Evolutionary conservation across 2,113 vertebrate genomes (phyloP).

Genomic region (Actenoides hombroni): DNA sequence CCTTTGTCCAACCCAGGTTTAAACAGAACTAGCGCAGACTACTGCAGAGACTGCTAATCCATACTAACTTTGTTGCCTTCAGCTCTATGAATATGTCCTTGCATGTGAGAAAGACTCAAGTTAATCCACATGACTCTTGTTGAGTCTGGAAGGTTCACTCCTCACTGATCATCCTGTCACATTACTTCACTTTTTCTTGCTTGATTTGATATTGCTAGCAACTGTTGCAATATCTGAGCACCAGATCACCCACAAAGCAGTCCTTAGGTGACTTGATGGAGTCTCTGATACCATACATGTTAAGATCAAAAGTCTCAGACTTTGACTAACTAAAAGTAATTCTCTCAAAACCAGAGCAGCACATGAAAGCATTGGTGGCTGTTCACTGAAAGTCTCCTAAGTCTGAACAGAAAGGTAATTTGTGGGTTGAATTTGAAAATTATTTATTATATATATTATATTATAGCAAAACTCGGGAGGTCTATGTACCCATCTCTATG

Average conservation of each 20-base stretch:
- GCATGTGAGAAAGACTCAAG: not conserved
- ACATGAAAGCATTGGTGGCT: not conserved
- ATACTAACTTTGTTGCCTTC: not conserved
- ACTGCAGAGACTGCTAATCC: not conserved
- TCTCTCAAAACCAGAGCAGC: not conserved
- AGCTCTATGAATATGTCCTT: not conserved
- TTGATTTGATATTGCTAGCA: not conserved
- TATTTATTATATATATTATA: not conserved
- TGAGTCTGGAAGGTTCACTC: not conserved
- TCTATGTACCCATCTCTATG: not conserved
- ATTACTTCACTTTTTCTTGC: not conserved
- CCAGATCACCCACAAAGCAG: not conserved
- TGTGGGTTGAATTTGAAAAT: not conserved
- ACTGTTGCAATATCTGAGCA: not conserved
- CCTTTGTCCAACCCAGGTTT: not conserved
- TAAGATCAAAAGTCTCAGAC: not conserved
- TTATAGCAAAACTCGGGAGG: not conserved
- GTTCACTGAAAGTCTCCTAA: not conserved
- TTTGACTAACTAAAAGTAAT: not conserved
- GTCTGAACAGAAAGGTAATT: not conserved
- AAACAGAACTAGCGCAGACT: not conserved
- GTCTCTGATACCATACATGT: not conserved
- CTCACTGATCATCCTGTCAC: not conserved
- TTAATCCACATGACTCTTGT: not conserved
- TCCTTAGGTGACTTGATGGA: not conserved